Conservation (phyloP, 2,888 invertebrate species). For the Diachrysia chrysitis region DNA sequence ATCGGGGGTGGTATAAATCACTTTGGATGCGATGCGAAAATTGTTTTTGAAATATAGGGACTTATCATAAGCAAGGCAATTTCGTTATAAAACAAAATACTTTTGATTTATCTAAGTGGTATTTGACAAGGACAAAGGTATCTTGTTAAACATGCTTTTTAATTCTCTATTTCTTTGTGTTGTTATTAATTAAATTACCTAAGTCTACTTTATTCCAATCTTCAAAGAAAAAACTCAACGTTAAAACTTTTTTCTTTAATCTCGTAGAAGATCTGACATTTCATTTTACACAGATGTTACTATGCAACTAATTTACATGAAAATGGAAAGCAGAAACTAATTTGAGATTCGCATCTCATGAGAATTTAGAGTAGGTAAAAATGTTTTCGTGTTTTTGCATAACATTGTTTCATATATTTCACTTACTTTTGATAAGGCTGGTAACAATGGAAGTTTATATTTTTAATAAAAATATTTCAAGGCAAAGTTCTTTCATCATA, state of each 20-base stretch:
- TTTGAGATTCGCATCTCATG: slow-evolving; percentile 47
- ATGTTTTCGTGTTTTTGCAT: slow-evolving; percentile 3
- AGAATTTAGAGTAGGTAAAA: slow-evolving; percentile 24
- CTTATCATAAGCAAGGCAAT: too few species aligned
- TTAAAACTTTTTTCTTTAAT: slow-evolving; percentile 1
- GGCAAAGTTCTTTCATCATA: neutral
- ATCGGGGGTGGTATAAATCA: slow-evolving; percentile 13
- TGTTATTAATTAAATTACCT: too few species aligned
- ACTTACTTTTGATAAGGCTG: slow-evolving; percentile 3
- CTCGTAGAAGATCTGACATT: neutral
- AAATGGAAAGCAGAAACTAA: slow-evolving; percentile 64
- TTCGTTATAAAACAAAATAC: too few species aligned
- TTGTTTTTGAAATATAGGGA: neutral
- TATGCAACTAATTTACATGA: slow-evolving; percentile 61
- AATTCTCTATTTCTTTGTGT: too few species aligned
- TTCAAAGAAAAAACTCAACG: neutral
- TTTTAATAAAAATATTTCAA: neutral
- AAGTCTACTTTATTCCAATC: neutral
- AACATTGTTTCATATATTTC: slow-evolving; percentile 8
- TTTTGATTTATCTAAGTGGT: too few species aligned
- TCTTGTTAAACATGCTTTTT: neutral
- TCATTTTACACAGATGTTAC: slow-evolving; percentile 49
- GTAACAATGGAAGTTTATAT: neutral
- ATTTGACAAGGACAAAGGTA: neutral
- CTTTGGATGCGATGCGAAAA: neutral